Conservation (phyloP, 2,888 invertebrate species). For the Stegophylla sp. region DNA sequence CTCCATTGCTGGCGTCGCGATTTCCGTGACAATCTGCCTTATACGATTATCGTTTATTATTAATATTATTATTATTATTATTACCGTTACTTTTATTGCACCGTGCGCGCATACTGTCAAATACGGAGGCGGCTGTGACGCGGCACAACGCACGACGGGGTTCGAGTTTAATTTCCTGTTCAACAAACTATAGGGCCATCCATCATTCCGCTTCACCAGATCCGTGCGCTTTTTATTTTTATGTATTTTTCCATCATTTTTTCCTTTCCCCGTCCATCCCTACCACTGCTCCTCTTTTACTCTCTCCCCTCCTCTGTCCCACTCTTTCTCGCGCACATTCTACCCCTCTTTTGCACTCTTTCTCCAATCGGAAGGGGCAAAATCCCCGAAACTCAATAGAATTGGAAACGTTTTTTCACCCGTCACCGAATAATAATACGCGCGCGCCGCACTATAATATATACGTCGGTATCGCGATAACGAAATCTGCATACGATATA, state of each 20-base stretch:
- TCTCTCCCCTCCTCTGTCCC: no score
- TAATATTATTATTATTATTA: slow-evolving; percentile 11
- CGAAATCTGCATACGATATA: neutral
- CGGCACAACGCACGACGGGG: slow-evolving; percentile 37
- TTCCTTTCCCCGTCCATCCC: neutral
- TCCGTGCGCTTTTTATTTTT: slow-evolving; percentile 32
- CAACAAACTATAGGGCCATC: slow-evolving; percentile 49
- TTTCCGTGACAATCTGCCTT: slow-evolving; percentile 18
- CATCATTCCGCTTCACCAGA: slow-evolving; percentile 40
- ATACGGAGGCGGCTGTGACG: neutral
- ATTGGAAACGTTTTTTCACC: slow-evolving; percentile 4
- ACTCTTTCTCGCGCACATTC: no score
- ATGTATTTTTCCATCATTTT: slow-evolving; percentile 5
- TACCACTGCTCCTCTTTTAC: no score
- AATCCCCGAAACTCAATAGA: slow-evolving; percentile 9
- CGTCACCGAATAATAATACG: neutral
- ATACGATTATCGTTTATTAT: neutral
- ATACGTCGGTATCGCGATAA: neutral
- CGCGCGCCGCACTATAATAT: neutral
- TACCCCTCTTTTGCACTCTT: neutral
- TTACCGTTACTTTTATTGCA: slow-evolving; percentile 7
- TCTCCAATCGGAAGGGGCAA: neutral
- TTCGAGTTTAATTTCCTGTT: slow-evolving; percentile 57
- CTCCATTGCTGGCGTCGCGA: neutral
- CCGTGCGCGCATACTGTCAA: slow-evolving; percentile 15